Conservation (phyloP, 1,140 invertebrate species). For the Drosophila quadrilineata region DNA sequence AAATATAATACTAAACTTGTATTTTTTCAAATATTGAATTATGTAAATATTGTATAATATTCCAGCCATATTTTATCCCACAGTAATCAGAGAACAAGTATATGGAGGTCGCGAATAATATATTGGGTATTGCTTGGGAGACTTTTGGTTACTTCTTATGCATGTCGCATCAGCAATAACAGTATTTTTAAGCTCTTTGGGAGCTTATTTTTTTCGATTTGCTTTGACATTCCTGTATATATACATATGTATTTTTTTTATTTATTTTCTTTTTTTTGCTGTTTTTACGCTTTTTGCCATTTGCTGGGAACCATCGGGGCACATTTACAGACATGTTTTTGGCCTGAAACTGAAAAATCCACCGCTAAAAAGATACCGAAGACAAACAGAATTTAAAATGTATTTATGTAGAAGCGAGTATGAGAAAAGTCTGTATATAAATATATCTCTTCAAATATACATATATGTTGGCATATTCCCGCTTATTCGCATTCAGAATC, state of each 20-base stretch:
- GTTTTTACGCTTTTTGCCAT: conserved; percentile 1
- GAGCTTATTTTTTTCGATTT: conserved; percentile 69
- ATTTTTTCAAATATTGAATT: too few species aligned
- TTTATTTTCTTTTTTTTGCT: too few species aligned
- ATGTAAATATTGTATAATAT: too few species aligned
- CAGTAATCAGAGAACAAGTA: too few species aligned
- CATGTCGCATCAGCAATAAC: conserved; percentile 75
- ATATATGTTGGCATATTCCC: neutral
- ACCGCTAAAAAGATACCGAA: too few species aligned
- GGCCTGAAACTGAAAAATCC: neutral
- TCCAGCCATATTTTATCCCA: too few species aligned
- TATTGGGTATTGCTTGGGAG: neutral
- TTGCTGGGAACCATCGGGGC: neutral
- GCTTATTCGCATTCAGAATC: conserved; percentile 33
- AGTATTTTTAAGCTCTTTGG: conserved; percentile 58
- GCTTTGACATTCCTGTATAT: conserved; percentile 52
- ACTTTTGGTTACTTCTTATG: conserved; percentile 59
- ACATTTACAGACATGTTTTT: neutral
- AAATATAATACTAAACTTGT: too few species aligned
- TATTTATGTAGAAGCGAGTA: conserved; percentile 50
- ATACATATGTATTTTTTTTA: conserved; percentile 50
- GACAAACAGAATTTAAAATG: conserved; percentile 56
- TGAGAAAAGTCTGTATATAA: neutral
- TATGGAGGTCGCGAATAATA: too few species aligned
- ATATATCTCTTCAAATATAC: too few species aligned